Base-by-base conservation (phyloP, 2,888 invertebrate species). In the Mesorhabditis sp. region DNA sequence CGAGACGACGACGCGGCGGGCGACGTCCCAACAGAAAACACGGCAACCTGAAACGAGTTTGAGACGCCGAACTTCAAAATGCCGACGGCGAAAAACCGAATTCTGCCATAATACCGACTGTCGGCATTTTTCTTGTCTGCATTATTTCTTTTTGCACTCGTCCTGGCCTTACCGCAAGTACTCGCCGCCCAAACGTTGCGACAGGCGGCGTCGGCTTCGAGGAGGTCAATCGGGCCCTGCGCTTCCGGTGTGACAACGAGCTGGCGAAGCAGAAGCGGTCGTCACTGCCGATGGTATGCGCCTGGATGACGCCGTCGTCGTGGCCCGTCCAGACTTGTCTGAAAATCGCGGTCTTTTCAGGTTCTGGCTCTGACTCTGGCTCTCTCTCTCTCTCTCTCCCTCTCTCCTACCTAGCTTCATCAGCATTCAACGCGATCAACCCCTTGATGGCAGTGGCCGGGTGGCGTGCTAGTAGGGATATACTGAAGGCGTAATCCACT, bases 251-350 rank as follows among this genome's bases (percentile, higher is more conserved):
- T 2, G 58, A 50, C 10, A 50, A n/a, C n/a, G 58, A 50, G 10
- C 10, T 13, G 58, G 58, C 58, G 58, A 50, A 50, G 58, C 10
- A 50, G 58, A 50, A 50, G 58, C 58, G 65, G 92, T 4, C 91
- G 90, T 58, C 90, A 89, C 90, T 90, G 79, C 90, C 90, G 67
- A 94, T 88, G 0, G 90, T 88, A 86, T 93, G 94, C 42, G 93
- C 90, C 67, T 91, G 91, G 75, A 95, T 91, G 68, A 90, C 90
- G 0, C 92, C 93, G 72, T 90, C 90, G 45, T 90, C 89, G 80
- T 93, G 93, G 0, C 95, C 95, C 80, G 93, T 92, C 95, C 95
- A 95, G 64, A 83, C 79, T 75, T 83, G 82, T 45, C 82, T 77
- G 70, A 43, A 69, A 71, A 43, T 4, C 45, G n/a, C 28, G 4